A percentile compares a stretch with the other conserved stretches of the same genome.
Conservation (phyloP, 2,797 vertebrate species). For the Hydrolagus colliei region DNA sequence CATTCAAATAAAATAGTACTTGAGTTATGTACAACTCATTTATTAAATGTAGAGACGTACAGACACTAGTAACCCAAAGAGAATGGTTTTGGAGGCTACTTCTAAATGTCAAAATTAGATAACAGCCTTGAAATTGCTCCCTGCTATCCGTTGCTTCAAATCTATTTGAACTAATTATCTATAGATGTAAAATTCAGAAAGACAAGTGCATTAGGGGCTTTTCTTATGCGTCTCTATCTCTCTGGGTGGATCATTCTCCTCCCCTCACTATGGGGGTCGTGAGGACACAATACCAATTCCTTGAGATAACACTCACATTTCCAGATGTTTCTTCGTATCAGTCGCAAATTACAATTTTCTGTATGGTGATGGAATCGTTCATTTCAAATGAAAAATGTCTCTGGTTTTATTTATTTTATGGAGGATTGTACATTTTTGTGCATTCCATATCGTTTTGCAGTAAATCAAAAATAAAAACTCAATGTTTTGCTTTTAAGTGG, state of each 20-base stretch:
- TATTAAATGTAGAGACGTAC: too few relatives aligned
- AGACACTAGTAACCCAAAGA: too few relatives aligned
- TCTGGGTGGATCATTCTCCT: neutral
- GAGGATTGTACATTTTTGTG: constrained; percentile 11
- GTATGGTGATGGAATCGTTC: neutral
- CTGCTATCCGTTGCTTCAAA: neutral
- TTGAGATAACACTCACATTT: neutral
- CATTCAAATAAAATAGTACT: too few relatives aligned
- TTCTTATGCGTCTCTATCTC: neutral
- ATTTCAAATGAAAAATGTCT: constrained; percentile 20
- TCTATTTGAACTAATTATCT: neutral
- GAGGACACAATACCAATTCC: constrained; percentile 9
- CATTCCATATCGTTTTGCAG: constrained; percentile 9
- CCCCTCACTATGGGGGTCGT: neutral
- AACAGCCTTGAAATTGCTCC: neutral
- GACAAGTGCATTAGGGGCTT: neutral
- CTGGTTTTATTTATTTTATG: constrained; percentile 8
- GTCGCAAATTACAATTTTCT: neutral
- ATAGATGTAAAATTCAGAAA: neutral
- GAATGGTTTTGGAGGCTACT: too few relatives aligned
- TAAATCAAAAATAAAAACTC: neutral
- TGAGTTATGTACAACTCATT: too few relatives aligned
- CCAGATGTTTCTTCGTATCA: neutral
- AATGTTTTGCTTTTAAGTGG: neutral
- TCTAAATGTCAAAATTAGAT: neutral